Evolutionary conservation across 2,113 vertebrate genomes (phyloP), one percentile per base, ranked within the genome.

Genomic region (Speoplatyrhinus poulsoni): DNA sequence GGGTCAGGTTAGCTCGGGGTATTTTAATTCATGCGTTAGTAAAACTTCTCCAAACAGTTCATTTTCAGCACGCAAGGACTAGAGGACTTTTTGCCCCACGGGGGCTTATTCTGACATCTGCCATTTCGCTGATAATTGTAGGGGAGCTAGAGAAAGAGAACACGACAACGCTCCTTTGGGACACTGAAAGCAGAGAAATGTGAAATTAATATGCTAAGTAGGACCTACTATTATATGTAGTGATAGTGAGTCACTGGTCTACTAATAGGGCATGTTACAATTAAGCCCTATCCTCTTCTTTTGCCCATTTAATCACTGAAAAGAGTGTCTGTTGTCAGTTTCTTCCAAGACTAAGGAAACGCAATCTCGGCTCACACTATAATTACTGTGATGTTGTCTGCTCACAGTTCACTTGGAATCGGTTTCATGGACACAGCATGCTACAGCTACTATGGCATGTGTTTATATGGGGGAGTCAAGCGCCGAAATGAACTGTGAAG

Each of bases 401-500:
- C 66, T 12, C 33, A 62, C 10, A 16, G 1, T 63, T 33, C 50
- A 55, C 46, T 52, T 61, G 46, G 49, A n/a, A 4, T 26, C 9
- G 9, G 19, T 46, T 62, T 66, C 49, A 19, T 19, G 15, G 17
- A 26, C 26, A 26, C 26, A 26, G 26, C 26, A 26, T 26, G 26
- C 26, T 26, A 26, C 26, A 26, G 26, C 26, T 26, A 26, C 26
- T 26, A 26, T 26, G 26, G 26, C 26, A 26, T 26, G 26, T 50
- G 26, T 48, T 56, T 36, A 6, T 41, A 33, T 1, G 3, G 15
- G 26, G 54, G 16, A 73, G 62, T 72, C 65, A 62, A 69, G 62
- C 62, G 65, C 56, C 53, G 16, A 41, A 60, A 64, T 62, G 19
- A 79, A 72, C 50, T 7, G 12, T 10, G 11, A 15, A n/a, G 65